Base-by-base conservation (phyloP, 2,113 vertebrate species). In the Percopsis transmontana region DNA sequence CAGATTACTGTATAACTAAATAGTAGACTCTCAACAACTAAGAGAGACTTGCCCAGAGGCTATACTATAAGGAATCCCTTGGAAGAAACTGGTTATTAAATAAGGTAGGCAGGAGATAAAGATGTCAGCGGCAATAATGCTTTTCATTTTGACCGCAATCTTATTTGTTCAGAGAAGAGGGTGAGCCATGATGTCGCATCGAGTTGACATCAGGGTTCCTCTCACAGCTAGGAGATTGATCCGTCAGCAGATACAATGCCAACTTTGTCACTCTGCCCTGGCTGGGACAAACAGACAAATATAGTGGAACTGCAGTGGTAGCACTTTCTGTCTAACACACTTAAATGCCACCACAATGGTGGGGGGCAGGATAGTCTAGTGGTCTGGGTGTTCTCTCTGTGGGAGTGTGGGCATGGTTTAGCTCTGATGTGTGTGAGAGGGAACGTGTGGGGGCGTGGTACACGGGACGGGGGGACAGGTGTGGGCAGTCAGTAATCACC, bases 91-190 rank as follows among this genome's bases (percentile, higher is more conserved):
- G 84, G 57, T 85, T 88, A 86, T 88, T 88, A 85, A 89, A 86
- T 85, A 82, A 87, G 80, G 79, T 60, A 77, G 76, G 65, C 48
- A 33, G 27, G 48, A 85, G 85, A 85, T 82, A 85, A 89, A 87
- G 81, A 86, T 79, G 87, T 88, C 84, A 84, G 79, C 82, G 77
- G 79, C 81, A 85, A 88, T 89, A 87, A 87, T 79, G 77, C 74
- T 82, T 85, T 84, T 87, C 74, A 86, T 87, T 87, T 81, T 80
- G 77, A 81, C 79, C 81, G 56, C 81, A 82, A 87, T 88, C 76
- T 77, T 86, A 82, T 88, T 89, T 89, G 83, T 79, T 83, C 64
- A 54, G 77, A 72, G 66, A 72, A 74, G 72, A 79, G 71, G 74
- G 59, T 16, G 71, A 74, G 74, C 62, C 39, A 13, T 11, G 70